These are phyloP conservation scores for Datnioides undecimradiatus DNA, from an alignment of 2,113 vertebrate genomes.

Conservation along the genomic window DNA sequence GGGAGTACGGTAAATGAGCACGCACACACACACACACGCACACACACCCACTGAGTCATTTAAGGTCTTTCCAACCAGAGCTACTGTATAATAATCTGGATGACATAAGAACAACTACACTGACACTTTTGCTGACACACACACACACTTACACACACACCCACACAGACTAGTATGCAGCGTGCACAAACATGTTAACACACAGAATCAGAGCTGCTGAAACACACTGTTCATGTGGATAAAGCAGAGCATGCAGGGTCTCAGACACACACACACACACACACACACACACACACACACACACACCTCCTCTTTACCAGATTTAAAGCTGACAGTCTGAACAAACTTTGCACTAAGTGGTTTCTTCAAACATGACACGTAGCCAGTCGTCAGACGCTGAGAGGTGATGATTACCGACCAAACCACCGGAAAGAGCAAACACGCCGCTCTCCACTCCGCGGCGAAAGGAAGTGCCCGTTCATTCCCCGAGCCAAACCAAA, in stretches of 20 bases:
- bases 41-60: not conserved
- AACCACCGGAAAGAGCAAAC: constrained; percentile 39
- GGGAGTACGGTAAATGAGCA: too few relatives aligned
- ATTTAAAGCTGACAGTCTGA: constrained; percentile 40
- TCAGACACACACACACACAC: constrained; percentile 28
- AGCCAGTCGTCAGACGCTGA: constrained; percentile 39
- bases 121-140: not conserved
- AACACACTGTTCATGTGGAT: not conserved
- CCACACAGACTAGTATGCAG: not conserved
- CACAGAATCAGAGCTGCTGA: not conserved
- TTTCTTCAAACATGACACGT: constrained; percentile 43
- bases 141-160: constrained; percentile 6
- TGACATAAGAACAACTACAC: constrained; percentile 24
- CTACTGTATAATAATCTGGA: constrained; percentile 35
- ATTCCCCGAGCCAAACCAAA: constrained; percentile 40
- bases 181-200: not conserved
- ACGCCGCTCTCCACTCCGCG: not conserved
- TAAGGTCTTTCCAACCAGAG: not conserved
- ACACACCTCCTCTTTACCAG: constrained; percentile 3
- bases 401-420: constrained; percentile 59
- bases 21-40: constrained; percentile 21
- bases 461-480: constrained; percentile 48
- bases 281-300: constrained; percentile 34
- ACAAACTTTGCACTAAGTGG: constrained; percentile 40
- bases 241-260: not conserved